A percentile compares a stretch with the other conserved stretches of the same genome.
phyloP scores from a whole-genome alignment of 92 coral and sea anemone species.

The Actinernus sp. region DNA sequence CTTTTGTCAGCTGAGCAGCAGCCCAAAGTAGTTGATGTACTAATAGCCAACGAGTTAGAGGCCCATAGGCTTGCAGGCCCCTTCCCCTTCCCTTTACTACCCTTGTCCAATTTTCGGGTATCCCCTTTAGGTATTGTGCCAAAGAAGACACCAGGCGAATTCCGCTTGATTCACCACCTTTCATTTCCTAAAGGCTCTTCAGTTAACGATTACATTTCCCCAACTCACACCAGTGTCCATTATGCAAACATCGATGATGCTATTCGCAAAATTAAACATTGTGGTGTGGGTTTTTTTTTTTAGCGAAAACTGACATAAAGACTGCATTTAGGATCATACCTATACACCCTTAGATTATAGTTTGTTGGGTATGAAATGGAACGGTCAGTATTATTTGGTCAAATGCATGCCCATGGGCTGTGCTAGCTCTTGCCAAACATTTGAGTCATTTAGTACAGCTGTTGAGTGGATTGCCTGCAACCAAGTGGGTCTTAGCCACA shows the following conservation, averaged over 20 bases:
- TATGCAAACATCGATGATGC: slow-evolving; percentile 6
- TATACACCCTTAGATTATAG: slow-evolving; percentile 17
- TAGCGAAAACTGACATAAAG: slow-evolving; percentile 29
- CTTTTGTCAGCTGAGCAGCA: slow-evolving; percentile 21
- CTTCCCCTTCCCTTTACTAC: slow-evolving; percentile 32
- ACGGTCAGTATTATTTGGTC: slow-evolving; percentile 21
- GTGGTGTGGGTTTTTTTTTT: slow-evolving; percentile 26
- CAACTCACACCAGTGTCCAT: not conserved
- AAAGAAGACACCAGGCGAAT: slow-evolving; percentile 14
- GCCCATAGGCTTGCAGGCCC: slow-evolving; percentile 61
- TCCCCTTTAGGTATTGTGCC: slow-evolving; percentile 24
- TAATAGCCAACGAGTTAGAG: slow-evolving; percentile 40
- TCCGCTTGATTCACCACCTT: slow-evolving; percentile 16
- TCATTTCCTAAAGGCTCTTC: slow-evolving; percentile 22
- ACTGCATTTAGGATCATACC: slow-evolving; percentile 32
- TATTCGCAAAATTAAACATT: not conserved
- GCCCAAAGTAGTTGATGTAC: slow-evolving; percentile 7
- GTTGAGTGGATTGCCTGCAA: slow-evolving; percentile 43
- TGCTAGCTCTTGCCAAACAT: slow-evolving; percentile 42
- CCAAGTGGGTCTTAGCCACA: slow-evolving; percentile 10
- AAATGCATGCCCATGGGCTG: slow-evolving; percentile 54
- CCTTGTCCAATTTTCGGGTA: slow-evolving; percentile 7
- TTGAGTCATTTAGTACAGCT: slow-evolving; percentile 36
- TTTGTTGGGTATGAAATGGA: slow-evolving; percentile 27
- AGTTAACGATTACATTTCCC: slow-evolving; percentile 20